Evolutionary conservation across 1,140 invertebrate species (phyloP).

Genomic region (Goniozus legneri): DNA sequence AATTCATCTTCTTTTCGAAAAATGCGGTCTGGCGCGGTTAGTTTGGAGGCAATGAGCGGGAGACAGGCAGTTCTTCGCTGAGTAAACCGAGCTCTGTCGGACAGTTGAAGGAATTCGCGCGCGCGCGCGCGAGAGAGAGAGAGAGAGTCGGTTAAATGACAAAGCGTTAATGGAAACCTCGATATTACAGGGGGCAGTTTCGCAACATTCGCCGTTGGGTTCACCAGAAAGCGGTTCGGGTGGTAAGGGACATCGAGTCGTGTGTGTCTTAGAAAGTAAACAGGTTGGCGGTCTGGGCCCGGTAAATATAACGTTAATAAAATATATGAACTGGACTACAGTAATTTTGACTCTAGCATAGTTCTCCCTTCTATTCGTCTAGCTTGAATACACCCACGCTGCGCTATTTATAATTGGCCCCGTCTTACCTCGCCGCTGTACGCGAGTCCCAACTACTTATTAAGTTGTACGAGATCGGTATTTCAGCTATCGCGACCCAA

Average conservation of each 20-base stretch:
- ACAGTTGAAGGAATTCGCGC: neutral
- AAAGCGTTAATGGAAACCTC: constrained; percentile 33
- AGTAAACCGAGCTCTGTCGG: neutral
- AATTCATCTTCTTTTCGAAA: neutral
- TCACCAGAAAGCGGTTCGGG: constrained; percentile 6
- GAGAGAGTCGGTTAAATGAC: constrained; percentile 23
- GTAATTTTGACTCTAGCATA: too few species aligned
- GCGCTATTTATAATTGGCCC: too few species aligned
- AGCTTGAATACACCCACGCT: too few species aligned
- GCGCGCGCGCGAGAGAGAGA: too few species aligned
- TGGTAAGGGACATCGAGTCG: constrained; percentile 8
- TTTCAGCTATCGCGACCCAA: too few species aligned
- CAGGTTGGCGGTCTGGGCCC: constrained; percentile 26
- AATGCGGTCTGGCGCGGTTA: too few species aligned
- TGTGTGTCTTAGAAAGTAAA: constrained; percentile 35
- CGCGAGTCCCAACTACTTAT: too few species aligned
- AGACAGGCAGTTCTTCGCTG: neutral
- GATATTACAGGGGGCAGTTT: constrained; percentile 19
- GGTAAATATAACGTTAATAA: constrained; percentile 44
- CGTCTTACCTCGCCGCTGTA: too few species aligned
- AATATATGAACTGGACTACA: constrained; percentile 30
- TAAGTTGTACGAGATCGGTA: too few species aligned
- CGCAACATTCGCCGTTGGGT: too few species aligned
- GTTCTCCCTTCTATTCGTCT: too few species aligned
- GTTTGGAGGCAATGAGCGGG: too few species aligned